Base-by-base conservation (phyloP, 2,113 vertebrate genomes). In the Gasterosteus aculeatus region DNA sequence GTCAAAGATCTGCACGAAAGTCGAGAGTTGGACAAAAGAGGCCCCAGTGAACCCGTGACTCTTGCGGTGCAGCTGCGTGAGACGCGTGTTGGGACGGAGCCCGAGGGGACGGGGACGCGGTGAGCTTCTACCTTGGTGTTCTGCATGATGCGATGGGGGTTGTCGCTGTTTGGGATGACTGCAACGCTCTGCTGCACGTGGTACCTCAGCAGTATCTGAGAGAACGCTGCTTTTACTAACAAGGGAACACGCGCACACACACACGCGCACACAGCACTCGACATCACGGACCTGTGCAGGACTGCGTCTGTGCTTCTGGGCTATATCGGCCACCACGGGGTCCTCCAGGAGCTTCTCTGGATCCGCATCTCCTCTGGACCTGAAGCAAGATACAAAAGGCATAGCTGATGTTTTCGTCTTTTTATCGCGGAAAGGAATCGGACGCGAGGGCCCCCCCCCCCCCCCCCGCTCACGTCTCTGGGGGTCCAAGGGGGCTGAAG, bases 131-230 rank as follows among this genome's bases (percentile, higher is more conserved):
- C 94, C 92, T 94, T 95, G n/a, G 93, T 92, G 88, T 95, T 95
- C 51, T 95, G 91, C 9, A 95, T 88, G 69, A 95, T 93, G 80
- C 92, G 93, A 59, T 94, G 92, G 72, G 94, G 71, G 74, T 90
- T 94, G 31, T 90, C 81, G n/a, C 94, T 95, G 71, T 91, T 93
- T 0, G 94, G 94, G 74, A 95, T 94, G 57, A 94, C 94, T 6
- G 81, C 22, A n/a, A 95, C 75, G 0, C 87, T 82, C 80, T 94
- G 93, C 85, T 95, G 92, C 46, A 94, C 84, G 7, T 95, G 93
- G 78, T 91, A 95, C 65, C 92, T 85, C 61, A 95, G 87, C 72
- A 95, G 53, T 10, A 94, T 88, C 94, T 95, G 80, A 0, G 15
- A 79, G 26, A 12, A 71, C 2, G 68, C 11, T 14, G 1, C 47